Conservation (phyloP, 2,113 vertebrate genomes). For the Pica pica region DNA sequence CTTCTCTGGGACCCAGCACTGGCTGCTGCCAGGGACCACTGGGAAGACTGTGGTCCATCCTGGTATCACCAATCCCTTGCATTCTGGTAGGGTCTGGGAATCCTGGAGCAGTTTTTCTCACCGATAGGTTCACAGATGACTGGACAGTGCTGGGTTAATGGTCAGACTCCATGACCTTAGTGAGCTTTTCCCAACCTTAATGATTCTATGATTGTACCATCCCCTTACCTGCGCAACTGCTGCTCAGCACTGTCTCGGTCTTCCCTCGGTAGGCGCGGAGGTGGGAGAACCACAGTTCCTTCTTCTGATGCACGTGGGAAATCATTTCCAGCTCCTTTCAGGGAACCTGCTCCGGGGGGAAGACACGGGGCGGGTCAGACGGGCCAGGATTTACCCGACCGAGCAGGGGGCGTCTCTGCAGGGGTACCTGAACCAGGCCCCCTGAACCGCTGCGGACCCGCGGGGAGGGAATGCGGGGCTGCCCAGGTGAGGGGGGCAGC, state of each 20-base stretch:
- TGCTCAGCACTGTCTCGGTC: neutral
- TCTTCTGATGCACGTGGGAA: neutral
- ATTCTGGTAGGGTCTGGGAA: neutral
- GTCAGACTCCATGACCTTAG: neutral
- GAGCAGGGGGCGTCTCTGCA: neutral
- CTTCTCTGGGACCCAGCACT: neutral
- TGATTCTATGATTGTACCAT: neutral
- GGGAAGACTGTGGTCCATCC: rapidly evolving
- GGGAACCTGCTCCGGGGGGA: neutral
- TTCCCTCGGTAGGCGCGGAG: neutral
- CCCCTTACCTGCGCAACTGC: neutral
- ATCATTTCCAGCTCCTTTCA: neutral
- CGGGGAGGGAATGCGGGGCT: too few species aligned
- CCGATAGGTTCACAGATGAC: neutral
- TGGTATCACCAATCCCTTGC: rapidly evolving
- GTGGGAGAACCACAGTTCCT: neutral
- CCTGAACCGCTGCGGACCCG: neutral
- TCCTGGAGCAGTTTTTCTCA: neutral
- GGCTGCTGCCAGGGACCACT: neutral
- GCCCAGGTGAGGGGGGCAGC: neutral
- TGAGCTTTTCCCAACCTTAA: neutral
- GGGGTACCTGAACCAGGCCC: neutral
- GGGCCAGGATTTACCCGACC: too few species aligned
- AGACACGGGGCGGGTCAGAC: neutral
- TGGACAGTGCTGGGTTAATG: neutral